Base-by-base conservation (phyloP, 2,113 vertebrate species). In the Rhynchopsitta pachyrhyncha region DNA sequence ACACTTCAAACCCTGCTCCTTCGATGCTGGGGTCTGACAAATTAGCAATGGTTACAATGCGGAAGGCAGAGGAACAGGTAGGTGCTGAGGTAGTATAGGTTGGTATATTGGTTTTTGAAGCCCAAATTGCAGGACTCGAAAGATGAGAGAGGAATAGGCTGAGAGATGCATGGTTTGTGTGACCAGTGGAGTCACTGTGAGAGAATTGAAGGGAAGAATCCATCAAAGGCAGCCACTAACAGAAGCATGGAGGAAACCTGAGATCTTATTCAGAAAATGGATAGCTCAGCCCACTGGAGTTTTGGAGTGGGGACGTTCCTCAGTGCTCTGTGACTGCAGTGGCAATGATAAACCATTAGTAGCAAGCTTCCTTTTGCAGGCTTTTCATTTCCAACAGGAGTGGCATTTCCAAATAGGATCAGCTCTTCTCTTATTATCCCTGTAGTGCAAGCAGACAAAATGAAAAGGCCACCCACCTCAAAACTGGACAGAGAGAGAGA, bases 401-500 rank as follows among this genome's bases (percentile, higher is more conserved):
- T 59, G 23, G 57, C 13, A 35, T 59, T 59, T 23, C 57, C 33
- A 79, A 70, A 75, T 10, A 87, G n/a, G 7, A 70, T 27, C 16
- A 70, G 7, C 3, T 46, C 7, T 11, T 11, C 35, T 71, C 42
- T 86, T 68, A 37, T n/a, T 39, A 63, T 53, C 29, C 31, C 50
- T 0, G 0, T 16, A 55, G 31, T 47, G 42, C 31, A 71, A 23
- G 0, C 63, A 46, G 49, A 68, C 25, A 55, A 90, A 66, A 31
- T 23, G 62, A 76, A 90, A 79, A 62, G 19, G 14, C n/a, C 66
- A 85, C 29, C 6, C n/a, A 50, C 19, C 35, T 64, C 66, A 62
- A 89, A 20, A 27, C 6, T 25, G 49, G 52, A 31, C 73, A 79
- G 63, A 73, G 69, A 74, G 8, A 74, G 8, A 82, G 37, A 88